A percentile compares a stretch with the other conserved stretches of the same genome.
Conservation (phyloP, 2,797 vertebrate species). For the Gephyroberyx darwinii region DNA sequence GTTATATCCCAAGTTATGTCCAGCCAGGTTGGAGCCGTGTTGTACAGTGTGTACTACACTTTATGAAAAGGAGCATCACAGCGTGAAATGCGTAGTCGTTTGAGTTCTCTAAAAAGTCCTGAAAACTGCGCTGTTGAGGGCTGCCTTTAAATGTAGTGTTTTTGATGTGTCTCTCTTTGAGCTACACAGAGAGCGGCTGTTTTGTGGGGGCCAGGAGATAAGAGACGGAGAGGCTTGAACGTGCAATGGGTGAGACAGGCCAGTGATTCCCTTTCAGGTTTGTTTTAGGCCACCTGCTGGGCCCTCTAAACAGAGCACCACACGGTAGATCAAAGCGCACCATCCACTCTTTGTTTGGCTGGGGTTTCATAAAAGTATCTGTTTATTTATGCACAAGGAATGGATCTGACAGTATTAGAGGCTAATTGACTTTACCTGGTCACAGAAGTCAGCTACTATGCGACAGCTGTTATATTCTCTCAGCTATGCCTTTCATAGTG, state of each 20-base stretch:
- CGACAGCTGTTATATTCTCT: constrained; percentile 29
- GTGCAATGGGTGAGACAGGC: constrained; percentile 39
- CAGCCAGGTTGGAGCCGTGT: neutral
- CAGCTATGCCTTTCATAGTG: neutral
- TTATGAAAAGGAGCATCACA: constrained; percentile 11
- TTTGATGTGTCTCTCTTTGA: constrained; percentile 55
- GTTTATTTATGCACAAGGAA: constrained; percentile 34
- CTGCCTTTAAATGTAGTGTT: constrained; percentile 31
- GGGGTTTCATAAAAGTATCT: constrained; percentile 49
- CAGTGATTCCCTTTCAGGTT: constrained; percentile 55
- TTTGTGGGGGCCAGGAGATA: constrained; percentile 57
- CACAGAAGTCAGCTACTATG: constrained; percentile 34
- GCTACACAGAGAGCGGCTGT: constrained; percentile 37
- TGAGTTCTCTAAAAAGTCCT: constrained; percentile 42
- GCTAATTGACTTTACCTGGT: constrained; percentile 34
- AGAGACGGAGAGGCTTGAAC: constrained; percentile 43
- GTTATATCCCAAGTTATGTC: neutral
- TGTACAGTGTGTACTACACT: neutral
- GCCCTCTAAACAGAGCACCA: constrained; percentile 52
- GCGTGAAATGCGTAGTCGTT: constrained; percentile 34
- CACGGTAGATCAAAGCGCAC: constrained; percentile 59
- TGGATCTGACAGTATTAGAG: constrained; percentile 35
- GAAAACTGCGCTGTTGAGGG: constrained; percentile 15
- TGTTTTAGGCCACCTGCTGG: constrained; percentile 60
- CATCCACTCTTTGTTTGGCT: constrained; percentile 36